These are phyloP conservation scores for Oryzias dopingdopingensis DNA, from an alignment of 2,797 vertebrate species.

Conservation along the genomic window DNA sequence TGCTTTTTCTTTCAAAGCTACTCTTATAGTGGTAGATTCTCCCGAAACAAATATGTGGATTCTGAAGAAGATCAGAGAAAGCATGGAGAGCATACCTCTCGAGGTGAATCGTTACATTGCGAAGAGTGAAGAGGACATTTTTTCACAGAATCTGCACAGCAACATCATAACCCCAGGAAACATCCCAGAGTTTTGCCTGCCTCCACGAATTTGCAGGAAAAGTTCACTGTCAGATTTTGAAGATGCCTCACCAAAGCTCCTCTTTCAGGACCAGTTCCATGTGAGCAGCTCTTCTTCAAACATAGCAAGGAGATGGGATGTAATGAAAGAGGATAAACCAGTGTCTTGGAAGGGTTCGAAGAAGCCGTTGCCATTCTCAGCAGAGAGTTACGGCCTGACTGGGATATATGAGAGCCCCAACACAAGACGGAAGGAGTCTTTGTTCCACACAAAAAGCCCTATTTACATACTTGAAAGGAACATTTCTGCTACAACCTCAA, in stretches of 20 bases:
- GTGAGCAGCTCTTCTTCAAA: slow-evolving; percentile 15
- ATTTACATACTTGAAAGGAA: slow-evolving; percentile 57
- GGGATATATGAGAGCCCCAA: slow-evolving; percentile 73
- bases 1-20: slow-evolving; percentile 12
- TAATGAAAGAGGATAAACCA: slow-evolving; percentile 28
- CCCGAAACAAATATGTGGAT: slow-evolving; percentile 66
- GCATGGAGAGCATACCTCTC: slow-evolving; percentile 58
- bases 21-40: background rate
- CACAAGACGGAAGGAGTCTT: slow-evolving; percentile 75
- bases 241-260: slow-evolving; percentile 3
- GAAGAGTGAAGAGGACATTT: slow-evolving; percentile 39
- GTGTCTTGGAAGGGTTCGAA: slow-evolving; percentile 15
- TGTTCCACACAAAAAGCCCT: slow-evolving; percentile 70
- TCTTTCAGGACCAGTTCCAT: slow-evolving; percentile 8
- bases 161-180: slow-evolving; percentile 77
- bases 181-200: slow-evolving; percentile 76
- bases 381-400: slow-evolving; percentile 63
- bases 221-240: slow-evolving; percentile 26
- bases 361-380: slow-evolving; percentile 61
- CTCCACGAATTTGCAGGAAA: slow-evolving; percentile 64
- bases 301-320: slow-evolving; percentile 16
- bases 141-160: slow-evolving; percentile 58
- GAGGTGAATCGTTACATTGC: slow-evolving; percentile 56
- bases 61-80: slow-evolving; percentile 65
- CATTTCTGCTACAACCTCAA: slow-evolving; percentile 20